These are phyloP conservation scores for Chrysolina haemoptera DNA, from an alignment of 2,888 invertebrate genomes.

Conservation along the genomic window DNA sequence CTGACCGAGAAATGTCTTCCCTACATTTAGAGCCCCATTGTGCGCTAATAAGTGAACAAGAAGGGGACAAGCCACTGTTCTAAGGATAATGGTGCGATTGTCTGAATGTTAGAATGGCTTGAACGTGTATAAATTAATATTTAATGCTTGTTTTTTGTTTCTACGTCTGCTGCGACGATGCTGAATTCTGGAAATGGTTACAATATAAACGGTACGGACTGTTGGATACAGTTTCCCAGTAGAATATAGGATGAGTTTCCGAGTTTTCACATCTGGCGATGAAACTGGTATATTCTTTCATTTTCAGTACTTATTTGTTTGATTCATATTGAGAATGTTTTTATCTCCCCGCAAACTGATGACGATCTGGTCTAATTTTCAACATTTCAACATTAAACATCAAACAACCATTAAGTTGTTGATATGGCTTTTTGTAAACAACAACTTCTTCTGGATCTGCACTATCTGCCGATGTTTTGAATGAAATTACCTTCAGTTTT, in stretches of 20 bases:
- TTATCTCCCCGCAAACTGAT: no score
- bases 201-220: background rate
- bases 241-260: background rate
- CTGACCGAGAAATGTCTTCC: slow-evolving; percentile 53
- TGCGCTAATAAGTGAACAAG: slow-evolving; percentile 52
- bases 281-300: no score
- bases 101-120: slow-evolving; percentile 26
- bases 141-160: slow-evolving; percentile 11
- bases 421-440: no score
- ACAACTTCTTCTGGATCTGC: no score
- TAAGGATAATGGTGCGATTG: slow-evolving; percentile 39
- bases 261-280: no score
- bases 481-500: no score
- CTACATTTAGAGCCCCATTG: slow-evolving; percentile 52
- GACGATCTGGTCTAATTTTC: no score
- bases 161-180: background rate
- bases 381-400: no score
- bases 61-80: slow-evolving; percentile 42
- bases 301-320: no score
- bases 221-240: background rate
- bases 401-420: no score
- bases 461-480: no score
- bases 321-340: no score
- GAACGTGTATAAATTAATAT: slow-evolving; percentile 25
- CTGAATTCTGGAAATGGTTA: background rate